A percentile compares a stretch with the other conserved stretches of the same genome.
These are phyloP conservation scores for Camponotus pennsylvanicus DNA, from an alignment of 1,140 invertebrate species.

Conservation along the genomic window DNA sequence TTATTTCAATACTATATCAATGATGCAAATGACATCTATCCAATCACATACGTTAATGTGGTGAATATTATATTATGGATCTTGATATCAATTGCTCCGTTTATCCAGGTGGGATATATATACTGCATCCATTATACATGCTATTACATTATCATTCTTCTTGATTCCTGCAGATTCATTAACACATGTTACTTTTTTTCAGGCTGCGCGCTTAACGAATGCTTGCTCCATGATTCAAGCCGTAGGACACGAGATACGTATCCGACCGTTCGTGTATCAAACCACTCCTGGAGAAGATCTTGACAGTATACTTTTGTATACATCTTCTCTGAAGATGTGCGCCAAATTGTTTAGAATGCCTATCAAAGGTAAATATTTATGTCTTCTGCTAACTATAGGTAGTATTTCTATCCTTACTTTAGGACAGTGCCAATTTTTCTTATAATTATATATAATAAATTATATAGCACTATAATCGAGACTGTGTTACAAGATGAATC, in stretches of 20 bases:
- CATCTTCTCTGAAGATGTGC: constrained; percentile 90
- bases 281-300: constrained; percentile 91
- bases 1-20: constrained; percentile 87
- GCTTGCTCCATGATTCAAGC: constrained; percentile 90
- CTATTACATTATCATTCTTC: neutral
- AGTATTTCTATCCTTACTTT: constrained; percentile 88
- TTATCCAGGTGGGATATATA: constrained; percentile 88
- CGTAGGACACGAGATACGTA: constrained; percentile 92
- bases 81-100: constrained; percentile 89
- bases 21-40: constrained; percentile 85
- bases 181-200: constrained; percentile 76
- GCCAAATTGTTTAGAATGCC: constrained; percentile 91
- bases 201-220: constrained; percentile 93
- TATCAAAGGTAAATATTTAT: constrained; percentile 90
- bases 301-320: constrained; percentile 92
- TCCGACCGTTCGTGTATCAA: constrained; percentile 93
- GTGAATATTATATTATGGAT: constrained; percentile 90
- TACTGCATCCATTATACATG: neutral
- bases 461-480: neutral
- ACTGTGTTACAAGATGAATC: neutral
- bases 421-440: constrained; percentile 88
- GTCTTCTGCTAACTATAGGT: constrained; percentile 88
- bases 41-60: constrained; percentile 88
- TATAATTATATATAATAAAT: constrained; percentile 49
- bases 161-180: constrained; percentile 17